These are phyloP conservation scores for Dipodomys merriami DNA, from an alignment of 2,113 vertebrate genomes.

Conservation along the genomic window DNA sequence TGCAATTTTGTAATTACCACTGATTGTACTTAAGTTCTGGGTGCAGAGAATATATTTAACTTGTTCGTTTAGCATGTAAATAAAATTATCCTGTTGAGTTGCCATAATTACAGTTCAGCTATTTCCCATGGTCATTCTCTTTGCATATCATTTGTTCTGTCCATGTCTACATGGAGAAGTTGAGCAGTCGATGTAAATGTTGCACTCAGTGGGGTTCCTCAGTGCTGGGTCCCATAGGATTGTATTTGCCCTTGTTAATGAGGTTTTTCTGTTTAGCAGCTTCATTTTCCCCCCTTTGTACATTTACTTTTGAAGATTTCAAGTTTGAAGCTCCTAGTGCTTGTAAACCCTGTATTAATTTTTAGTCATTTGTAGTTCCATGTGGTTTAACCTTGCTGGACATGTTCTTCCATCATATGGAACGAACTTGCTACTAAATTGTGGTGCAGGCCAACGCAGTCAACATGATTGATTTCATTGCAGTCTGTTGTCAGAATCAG, in stretches of 20 bases:
- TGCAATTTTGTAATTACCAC: constrained; percentile 80
- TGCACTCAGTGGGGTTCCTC: constrained; percentile 81
- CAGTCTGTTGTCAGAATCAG: constrained; percentile 79
- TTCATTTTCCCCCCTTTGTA: constrained; percentile 79
- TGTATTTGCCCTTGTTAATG: constrained; percentile 83
- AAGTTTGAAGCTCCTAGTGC: constrained; percentile 82
- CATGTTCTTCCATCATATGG: constrained; percentile 79
- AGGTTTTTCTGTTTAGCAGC: constrained; percentile 82
- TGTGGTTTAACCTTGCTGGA: constrained; percentile 82
- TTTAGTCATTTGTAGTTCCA: constrained; percentile 82
- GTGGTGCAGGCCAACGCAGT: constrained; percentile 81
- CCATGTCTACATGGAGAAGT: constrained; percentile 85
- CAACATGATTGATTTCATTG: constrained; percentile 84
- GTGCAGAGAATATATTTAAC: constrained; percentile 76
- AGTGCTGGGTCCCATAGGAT: constrained; percentile 84
- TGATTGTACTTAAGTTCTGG: constrained; percentile 79
- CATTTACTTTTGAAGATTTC: constrained; percentile 83
- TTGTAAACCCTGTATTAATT: constrained; percentile 81
- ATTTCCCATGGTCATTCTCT: constrained; percentile 81
- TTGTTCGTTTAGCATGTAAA: constrained; percentile 86
- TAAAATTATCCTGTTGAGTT: constrained; percentile 82
- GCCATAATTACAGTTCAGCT: constrained; percentile 79
- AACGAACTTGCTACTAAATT: constrained; percentile 76
- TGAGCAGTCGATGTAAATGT: constrained; percentile 83
- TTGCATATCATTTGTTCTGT: constrained; percentile 81